Evolutionary conservation across 92 coral and sea anemone species (phyloP).

Genomic region (Blastomussa wellsi): DNA sequence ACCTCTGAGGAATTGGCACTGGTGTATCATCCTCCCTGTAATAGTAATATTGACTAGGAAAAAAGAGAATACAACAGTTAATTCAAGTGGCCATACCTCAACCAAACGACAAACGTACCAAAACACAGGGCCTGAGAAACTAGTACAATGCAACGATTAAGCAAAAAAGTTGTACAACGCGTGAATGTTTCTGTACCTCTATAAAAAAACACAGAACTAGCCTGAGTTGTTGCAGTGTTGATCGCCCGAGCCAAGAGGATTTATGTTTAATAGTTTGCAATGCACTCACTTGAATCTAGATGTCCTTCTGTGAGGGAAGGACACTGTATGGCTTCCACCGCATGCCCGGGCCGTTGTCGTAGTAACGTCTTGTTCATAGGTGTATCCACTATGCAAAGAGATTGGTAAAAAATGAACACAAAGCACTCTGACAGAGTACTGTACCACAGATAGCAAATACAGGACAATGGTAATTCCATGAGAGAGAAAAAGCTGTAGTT

Average conservation of each 20-base stretch:
- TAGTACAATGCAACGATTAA: no score
- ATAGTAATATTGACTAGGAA: slow-evolving; percentile 80
- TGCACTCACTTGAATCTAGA: slow-evolving; percentile 75
- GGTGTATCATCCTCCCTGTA: slow-evolving; percentile 82
- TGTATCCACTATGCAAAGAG: slow-evolving; percentile 46
- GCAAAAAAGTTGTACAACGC: no score
- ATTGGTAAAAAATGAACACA: not conserved
- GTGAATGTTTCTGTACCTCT: no score
- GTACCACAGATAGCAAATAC: not conserved
- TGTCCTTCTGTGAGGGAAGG: slow-evolving; percentile 83
- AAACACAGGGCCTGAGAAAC: no score
- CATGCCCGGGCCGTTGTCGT: slow-evolving; percentile 81
- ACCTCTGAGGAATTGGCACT: slow-evolving; percentile 80
- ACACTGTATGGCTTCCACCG: slow-evolving; percentile 96
- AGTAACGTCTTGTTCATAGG: slow-evolving; percentile 75
- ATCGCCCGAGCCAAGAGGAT: no score
- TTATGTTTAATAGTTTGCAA: no score
- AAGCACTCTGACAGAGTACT: not conserved
- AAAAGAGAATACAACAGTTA: not conserved
- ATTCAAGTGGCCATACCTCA: no score
- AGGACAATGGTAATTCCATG: not conserved
- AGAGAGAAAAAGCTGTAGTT: not conserved
- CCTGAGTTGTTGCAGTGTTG: no score
- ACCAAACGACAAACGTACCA: no score
- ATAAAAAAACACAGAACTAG: no score